Evolutionary conservation across 2,888 invertebrate genomes (phyloP), one percentile per base, ranked within the genome.

Genomic region (Erebia ligea): DNA sequence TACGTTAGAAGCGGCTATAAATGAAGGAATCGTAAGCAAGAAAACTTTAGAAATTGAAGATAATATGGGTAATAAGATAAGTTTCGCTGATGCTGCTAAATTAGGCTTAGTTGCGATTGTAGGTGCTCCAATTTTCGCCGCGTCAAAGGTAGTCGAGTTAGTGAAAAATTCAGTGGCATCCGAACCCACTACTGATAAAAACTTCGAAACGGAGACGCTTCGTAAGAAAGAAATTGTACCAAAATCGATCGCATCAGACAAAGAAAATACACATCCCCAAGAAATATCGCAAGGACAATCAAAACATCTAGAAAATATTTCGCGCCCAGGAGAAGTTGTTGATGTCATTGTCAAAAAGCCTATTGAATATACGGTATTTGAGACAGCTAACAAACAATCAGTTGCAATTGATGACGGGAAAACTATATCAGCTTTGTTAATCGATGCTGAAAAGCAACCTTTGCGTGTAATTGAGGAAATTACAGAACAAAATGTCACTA

Each of bases 1-100:
- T 57, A 93, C 95, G n/a, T 87, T 97, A 8, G 94, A 94, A 45
- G 97, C 98, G 84, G 99, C 99, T 0, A 94, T 98, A 52, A 86
- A 94, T 11, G 95, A 95, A 77, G 96, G 97, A 63, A 94, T 98
- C 66, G 93, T 98, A 62, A 96, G 98, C 87, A 94, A 95, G 67
- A 90, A 95, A 68, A 95, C 95, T 0, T 96, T 95, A 3, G 94
- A 96, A 72, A 94, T 97, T 67, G 94, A 93, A 75, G 95, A 96
- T 79, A 93, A 94, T 76, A 88, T 94, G 0, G 96, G 96, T 3
- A 94, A 95, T 61, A 95, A 94, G 76, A 95, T 97, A 19, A 95
- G 95, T 68, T 87, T 98, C 70, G 91, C 95, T 57, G 96, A 97
- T 79, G 97, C 97, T 40, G 95, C 96, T 15, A 96, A 96, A 86